Conservation (phyloP, 1,140 invertebrate genomes). For the Drosophila kepulauana region DNA sequence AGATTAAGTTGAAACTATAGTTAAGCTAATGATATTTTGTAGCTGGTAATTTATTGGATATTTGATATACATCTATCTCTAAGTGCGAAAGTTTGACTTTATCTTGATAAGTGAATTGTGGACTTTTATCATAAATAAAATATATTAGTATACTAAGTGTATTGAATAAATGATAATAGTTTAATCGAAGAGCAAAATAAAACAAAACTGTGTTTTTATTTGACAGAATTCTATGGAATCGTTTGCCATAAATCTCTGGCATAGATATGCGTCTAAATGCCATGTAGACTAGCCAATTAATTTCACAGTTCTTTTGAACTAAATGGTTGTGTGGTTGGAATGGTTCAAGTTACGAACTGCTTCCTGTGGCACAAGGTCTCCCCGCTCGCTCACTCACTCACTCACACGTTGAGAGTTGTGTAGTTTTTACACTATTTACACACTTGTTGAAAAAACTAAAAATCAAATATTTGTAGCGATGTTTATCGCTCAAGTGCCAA, state of each 20-base stretch:
- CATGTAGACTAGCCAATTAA: background rate
- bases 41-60: conserved; percentile 52
- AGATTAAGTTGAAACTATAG: conserved; percentile 23
- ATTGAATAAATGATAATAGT: conserved; percentile 73
- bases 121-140: conserved; percentile 58
- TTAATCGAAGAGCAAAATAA: conserved; percentile 38
- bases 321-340: background rate
- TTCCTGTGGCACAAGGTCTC: conserved; percentile 25
- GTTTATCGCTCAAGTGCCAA: conserved; percentile 78
- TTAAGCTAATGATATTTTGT: conserved; percentile 66
- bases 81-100: conserved; percentile 73
- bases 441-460: conserved; percentile 73
- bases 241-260: background rate
- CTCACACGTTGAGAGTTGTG: background rate
- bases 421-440: conserved; percentile 60
- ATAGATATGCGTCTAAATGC: background rate
- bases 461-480: conserved; percentile 81
- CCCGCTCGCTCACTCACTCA: background rate
- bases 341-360: conserved; percentile 2
- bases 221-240: background rate
- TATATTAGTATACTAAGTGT: background rate
- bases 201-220: background rate
- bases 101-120: conserved; percentile 61
- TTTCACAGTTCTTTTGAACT: background rate
- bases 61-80: conserved; percentile 43